Conservation (phyloP, 2,888 invertebrate genomes). For the Acleris literana region DNA sequence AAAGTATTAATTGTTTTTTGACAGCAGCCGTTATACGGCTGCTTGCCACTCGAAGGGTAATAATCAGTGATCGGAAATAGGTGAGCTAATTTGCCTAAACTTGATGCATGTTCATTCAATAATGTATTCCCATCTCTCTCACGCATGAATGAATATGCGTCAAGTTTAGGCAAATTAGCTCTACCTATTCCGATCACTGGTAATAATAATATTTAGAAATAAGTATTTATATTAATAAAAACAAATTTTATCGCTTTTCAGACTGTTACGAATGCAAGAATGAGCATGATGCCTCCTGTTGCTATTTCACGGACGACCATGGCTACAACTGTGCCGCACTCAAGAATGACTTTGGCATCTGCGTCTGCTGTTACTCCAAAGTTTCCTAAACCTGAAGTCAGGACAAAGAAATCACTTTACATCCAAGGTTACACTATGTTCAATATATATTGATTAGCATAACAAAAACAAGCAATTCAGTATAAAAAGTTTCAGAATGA, state of each 20-base stretch:
- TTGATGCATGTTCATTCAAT: too few species aligned
- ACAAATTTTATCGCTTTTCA: constrained; percentile 45
- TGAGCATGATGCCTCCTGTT: constrained; percentile 46
- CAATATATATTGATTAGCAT: neutral
- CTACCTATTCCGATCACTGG: too few species aligned
- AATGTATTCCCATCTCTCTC: too few species aligned
- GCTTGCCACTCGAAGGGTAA: too few species aligned
- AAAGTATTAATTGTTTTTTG: too few species aligned
- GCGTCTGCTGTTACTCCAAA: constrained; percentile 55
- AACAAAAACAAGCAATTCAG: too few species aligned
- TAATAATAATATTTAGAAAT: neutral
- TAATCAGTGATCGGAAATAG: too few species aligned
- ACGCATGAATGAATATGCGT: too few species aligned
- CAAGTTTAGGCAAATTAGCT: too few species aligned
- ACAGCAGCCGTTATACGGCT: too few species aligned
- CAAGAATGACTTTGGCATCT: constrained; percentile 48
- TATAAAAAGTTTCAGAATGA: too few species aligned
- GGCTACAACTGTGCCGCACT: constrained; percentile 1
- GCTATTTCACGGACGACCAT: constrained; percentile 20
- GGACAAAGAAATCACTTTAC: constrained; percentile 57
- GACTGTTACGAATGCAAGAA: constrained; percentile 48
- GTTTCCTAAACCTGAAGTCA: constrained; percentile 60
- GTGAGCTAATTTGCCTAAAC: too few species aligned
- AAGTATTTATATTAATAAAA: neutral
- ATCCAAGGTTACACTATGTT: constrained; percentile 48